A percentile compares a stretch with the other conserved stretches of the same genome.
Conservation (phyloP, 2,797 vertebrate species). For the Sebastes iracundus region DNA sequence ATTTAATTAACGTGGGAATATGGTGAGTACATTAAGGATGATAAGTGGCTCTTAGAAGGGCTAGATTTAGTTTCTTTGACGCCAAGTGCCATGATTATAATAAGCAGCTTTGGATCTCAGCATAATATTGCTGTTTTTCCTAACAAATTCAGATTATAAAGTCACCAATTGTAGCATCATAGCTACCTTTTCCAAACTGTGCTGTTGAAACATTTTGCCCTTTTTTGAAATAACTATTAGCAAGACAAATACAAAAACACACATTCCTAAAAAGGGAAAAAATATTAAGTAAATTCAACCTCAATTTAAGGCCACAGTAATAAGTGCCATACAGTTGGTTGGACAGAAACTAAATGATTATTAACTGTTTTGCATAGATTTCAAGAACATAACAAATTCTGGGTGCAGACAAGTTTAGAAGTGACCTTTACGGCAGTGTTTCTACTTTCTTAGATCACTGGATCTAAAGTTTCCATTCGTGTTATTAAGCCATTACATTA, state of each 20-base stretch:
- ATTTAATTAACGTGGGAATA: neutral
- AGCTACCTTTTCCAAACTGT: conserved; percentile 75
- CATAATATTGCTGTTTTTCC: neutral
- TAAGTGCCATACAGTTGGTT: conserved; percentile 43
- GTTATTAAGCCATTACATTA: neutral
- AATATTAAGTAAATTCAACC: neutral
- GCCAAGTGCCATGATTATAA: conserved; percentile 54
- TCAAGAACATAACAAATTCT: neutral
- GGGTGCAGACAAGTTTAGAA: neutral
- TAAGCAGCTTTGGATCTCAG: conserved; percentile 6
- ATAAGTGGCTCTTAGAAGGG: neutral
- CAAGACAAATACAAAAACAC: conserved; percentile 19
- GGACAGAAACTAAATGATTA: neutral
- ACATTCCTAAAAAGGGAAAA: conserved; percentile 13
- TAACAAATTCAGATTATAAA: conserved; percentile 47
- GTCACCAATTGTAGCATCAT: conserved; percentile 46
- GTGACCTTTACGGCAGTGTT: neutral
- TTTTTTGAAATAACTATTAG: conserved; percentile 35
- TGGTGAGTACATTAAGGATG: neutral
- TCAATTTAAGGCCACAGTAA: conserved; percentile 2
- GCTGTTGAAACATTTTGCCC: conserved; percentile 66
- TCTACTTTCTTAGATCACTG: neutral
- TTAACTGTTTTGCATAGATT: neutral
- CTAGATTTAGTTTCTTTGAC: conserved; percentile 46
- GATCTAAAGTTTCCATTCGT: neutral